Evolutionary conservation across 2,113 vertebrate genomes (phyloP), one percentile per base, ranked within the genome.

Genomic region (Ophthalmolycus amberensis): DNA sequence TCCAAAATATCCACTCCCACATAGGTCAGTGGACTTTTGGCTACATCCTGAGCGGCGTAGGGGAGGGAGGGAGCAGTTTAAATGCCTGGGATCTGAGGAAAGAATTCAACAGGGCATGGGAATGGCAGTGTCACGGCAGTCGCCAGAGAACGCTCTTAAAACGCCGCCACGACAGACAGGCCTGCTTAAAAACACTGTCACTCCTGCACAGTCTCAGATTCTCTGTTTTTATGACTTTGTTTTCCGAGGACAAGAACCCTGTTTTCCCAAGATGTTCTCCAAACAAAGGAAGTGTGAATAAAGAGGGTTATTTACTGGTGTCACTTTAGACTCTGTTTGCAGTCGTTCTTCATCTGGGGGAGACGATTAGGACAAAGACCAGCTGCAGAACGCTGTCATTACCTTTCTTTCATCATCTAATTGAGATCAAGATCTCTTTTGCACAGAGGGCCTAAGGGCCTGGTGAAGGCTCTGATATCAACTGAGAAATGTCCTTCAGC

Each of bases 41-140:
- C 96, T 96, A 95, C 96, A 97, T 97, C 96, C 97, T 97, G 96
- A 95, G 94, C 90, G 88, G 96, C 93, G 95, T 92, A 94, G 94
- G 92, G 93, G 91, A 90, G 92, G 93, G 93, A 82, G 91, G 80
- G 91, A 76, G 91, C 74, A 84, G 94, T 90, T 92, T 71, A 95
- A 96, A 95, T 97, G 96, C 92, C 91, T 95, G 96, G 97, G 97
- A 97, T 96, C 93, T 94, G 94, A 93, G 93, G 92, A 90, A 97
- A 95, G 97, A 98, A 98, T 98, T 96, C 83, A 84, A 92, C 89
- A 94, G 97, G 97, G 97, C 97, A 98, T 99, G 97, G 97, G 97
- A 99, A 99, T 95, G 94, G 85, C 91, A 92, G 93, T 95, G 95
- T 97, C 95, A 94, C 94, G 93, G 95, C 95, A 95, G 95, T 95